phyloP scores from a whole-genome alignment of 2,888 invertebrate genomes.

The Lamproptera curius region DNA sequence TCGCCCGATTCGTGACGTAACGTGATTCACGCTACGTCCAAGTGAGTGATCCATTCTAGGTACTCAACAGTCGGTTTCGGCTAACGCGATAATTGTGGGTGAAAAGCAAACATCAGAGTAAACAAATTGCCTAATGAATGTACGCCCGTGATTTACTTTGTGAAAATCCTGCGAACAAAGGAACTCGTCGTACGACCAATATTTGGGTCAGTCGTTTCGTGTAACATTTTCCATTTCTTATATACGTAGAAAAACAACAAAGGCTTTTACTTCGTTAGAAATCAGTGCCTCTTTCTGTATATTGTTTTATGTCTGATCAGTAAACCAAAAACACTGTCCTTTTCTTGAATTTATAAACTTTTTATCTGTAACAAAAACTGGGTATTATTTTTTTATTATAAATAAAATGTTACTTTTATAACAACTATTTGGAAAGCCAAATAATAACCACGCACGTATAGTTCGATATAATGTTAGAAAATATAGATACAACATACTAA shows the following conservation, averaged over 20 bases:
- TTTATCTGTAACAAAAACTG: too few species aligned
- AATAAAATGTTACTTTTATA: too few species aligned
- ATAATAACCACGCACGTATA: too few species aligned
- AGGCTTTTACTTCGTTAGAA: background rate
- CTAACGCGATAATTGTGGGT: conserved; percentile 33
- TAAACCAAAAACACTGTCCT: too few species aligned
- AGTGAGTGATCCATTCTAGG: conserved; percentile 47
- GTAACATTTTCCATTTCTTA: background rate
- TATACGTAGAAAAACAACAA: background rate
- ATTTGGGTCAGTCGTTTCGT: background rate
- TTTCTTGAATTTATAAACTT: too few species aligned
- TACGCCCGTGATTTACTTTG: conserved; percentile 1
- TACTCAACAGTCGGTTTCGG: conserved; percentile 35
- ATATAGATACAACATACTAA: too few species aligned
- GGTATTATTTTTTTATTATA: too few species aligned
- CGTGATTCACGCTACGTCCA: conserved; percentile 47
- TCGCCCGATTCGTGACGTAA: conserved; percentile 49
- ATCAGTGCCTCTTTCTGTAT: background rate
- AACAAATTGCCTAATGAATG: conserved; percentile 17
- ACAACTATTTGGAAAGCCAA: too few species aligned
- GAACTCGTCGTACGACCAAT: background rate
- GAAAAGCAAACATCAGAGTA: conserved; percentile 12
- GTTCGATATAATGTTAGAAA: too few species aligned
- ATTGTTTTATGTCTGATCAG: too few species aligned
- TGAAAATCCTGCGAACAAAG: conserved; percentile 8